Conservation (phyloP, 2,797 vertebrate genomes). For the Typhlichthys subterraneus region DNA sequence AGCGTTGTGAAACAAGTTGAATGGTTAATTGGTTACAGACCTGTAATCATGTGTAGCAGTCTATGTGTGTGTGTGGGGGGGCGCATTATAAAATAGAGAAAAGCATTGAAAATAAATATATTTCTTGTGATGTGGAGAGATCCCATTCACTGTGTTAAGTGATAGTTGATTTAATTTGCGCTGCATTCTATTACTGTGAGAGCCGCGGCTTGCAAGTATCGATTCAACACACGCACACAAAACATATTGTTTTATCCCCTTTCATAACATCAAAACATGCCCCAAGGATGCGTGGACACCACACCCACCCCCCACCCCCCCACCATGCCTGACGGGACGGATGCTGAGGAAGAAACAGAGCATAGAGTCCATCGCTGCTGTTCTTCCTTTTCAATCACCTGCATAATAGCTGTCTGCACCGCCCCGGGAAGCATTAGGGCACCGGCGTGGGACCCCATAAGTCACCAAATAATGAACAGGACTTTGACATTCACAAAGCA, state of each 20-base stretch:
- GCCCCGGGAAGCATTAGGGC: no score
- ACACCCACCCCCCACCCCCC: conserved; percentile 8
- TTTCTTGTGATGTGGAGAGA: conserved; percentile 31
- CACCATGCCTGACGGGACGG: conserved; percentile 62
- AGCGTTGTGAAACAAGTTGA: no score
- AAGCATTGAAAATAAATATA: conserved; percentile 19
- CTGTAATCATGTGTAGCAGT: neutral
- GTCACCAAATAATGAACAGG: no score
- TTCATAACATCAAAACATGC: conserved; percentile 40
- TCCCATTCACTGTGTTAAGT: conserved; percentile 33
- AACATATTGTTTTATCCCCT: conserved; percentile 9
- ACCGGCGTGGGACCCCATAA: no score
- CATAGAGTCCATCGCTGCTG: conserved; percentile 35
- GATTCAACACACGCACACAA: conserved; percentile 24
- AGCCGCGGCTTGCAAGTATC: conserved; percentile 26
- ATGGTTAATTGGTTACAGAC: neutral
- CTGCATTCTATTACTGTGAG: conserved; percentile 44
- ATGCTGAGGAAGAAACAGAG: conserved; percentile 55
- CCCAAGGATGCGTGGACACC: conserved; percentile 58
- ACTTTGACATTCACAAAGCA: no score
- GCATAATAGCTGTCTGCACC: no score
- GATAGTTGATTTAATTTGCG: conserved; percentile 24
- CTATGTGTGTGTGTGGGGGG: neutral
- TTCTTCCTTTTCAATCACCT: conserved; percentile 16
- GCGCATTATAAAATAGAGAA: conserved; percentile 11